Percentiles rank a stretch among this genome's conserved stretches.
Conservation (phyloP, 2,113 vertebrate genomes). For the Mugil cephalus region DNA sequence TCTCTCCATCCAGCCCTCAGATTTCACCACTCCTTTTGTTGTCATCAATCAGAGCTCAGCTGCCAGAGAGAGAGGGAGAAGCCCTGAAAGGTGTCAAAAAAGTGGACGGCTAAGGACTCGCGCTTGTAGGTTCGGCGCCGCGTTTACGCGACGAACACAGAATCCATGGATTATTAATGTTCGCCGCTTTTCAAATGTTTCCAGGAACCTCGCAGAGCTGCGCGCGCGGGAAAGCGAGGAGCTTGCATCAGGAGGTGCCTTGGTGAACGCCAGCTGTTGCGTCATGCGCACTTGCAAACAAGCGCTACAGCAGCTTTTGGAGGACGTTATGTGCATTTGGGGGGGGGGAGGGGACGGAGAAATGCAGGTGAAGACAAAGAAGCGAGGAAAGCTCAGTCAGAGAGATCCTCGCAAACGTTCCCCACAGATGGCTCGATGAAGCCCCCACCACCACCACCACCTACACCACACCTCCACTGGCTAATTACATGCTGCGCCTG, state of each 20-base stretch:
- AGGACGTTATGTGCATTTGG: conserved; percentile 31
- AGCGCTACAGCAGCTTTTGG: conserved; percentile 23
- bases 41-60: conserved; percentile 75
- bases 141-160: conserved; percentile 58
- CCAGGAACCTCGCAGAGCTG: conserved; percentile 60
- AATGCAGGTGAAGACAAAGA: conserved; percentile 43
- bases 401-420: conserved; percentile 44
- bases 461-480: conserved; percentile 51
- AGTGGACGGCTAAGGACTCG: conserved; percentile 55
- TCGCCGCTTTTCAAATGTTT: conserved; percentile 60
- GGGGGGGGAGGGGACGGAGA: conserved; percentile 42
- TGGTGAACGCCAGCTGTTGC: conserved; percentile 51
- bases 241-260: conserved; percentile 52
- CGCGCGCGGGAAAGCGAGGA: conserved; percentile 47
- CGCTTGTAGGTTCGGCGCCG: conserved; percentile 47
- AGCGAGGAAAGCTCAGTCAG: conserved; percentile 28
- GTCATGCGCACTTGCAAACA: conserved; percentile 50
- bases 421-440: conserved; percentile 52
- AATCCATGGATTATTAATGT: conserved; percentile 77
- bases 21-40: conserved; percentile 76
- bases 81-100: conserved; percentile 71
- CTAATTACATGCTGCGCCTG: conserved; percentile 65
- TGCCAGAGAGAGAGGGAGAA: conserved; percentile 53
- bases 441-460: too few species aligned
- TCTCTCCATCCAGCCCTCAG: conserved; percentile 77